phyloP scores from a whole-genome alignment of 2,113 vertebrate genomes.

The Phyllostomus discolor region DNA sequence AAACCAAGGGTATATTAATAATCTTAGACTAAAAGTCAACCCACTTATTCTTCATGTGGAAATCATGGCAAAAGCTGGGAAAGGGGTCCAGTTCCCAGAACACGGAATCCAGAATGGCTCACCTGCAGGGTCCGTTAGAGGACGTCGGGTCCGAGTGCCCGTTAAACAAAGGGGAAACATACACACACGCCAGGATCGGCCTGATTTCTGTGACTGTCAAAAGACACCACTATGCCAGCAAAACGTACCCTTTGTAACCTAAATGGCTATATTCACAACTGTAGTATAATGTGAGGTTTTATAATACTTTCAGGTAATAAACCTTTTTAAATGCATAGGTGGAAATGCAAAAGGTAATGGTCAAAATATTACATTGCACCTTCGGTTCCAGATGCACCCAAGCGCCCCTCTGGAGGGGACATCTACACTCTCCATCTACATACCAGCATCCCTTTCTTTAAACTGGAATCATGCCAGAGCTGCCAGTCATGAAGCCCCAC shows the following conservation, averaged over 20 bases:
- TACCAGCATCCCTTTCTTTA: neutral
- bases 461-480: neutral
- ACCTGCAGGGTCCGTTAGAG: neutral
- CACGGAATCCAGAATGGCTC: neutral
- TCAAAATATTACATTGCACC: neutral
- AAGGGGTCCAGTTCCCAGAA: neutral
- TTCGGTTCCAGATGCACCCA: neutral
- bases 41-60: neutral
- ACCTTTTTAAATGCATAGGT: neutral
- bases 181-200: neutral
- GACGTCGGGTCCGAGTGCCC: neutral
- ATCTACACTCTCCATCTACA: too few species aligned
- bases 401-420: accelerated
- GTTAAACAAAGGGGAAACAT: neutral
- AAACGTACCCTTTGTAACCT: neutral
- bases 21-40: neutral
- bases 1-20: neutral
- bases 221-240: neutral
- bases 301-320: neutral
- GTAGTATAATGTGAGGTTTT: neutral
- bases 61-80: neutral
- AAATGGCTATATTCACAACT: neutral
- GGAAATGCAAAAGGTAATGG: neutral
- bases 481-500: neutral
- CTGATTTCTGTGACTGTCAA: neutral